Conservation (phyloP, 1,140 invertebrate genomes). For the Lordiphosa collinella region DNA sequence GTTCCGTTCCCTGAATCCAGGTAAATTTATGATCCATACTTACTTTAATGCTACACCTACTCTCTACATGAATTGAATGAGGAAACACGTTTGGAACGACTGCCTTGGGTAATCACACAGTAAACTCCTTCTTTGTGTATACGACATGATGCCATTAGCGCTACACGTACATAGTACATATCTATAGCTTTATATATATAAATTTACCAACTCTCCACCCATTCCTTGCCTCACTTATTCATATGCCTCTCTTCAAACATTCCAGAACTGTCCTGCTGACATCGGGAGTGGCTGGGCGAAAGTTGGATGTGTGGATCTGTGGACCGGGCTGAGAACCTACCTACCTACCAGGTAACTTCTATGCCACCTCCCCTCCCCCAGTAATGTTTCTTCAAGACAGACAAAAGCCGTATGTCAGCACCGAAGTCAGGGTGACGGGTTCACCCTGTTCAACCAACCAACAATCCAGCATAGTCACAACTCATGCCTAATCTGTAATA, state of each 20-base stretch:
- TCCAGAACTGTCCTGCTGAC: not conserved
- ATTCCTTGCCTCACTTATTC: not conserved
- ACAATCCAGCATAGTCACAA: not conserved
- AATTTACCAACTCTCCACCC: not conserved
- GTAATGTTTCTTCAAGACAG: constrained; percentile 73
- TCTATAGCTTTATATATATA: not conserved
- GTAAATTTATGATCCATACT: constrained; percentile 6
- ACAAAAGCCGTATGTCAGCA: constrained; percentile 17
- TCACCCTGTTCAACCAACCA: not conserved
- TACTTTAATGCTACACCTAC: not conserved
- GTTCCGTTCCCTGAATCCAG: constrained; percentile 17
- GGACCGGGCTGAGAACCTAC: constrained; percentile 10
- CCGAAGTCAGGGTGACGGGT: constrained; percentile 3
- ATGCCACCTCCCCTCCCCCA: constrained; percentile 53
- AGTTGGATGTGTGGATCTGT: constrained; percentile 7
- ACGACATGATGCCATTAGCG: constrained; percentile 5
- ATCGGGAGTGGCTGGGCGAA: not conserved
- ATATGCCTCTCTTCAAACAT: not conserved
- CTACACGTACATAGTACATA: not conserved
- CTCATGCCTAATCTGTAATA: constrained; percentile 9
- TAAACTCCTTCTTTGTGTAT: constrained; percentile 10
- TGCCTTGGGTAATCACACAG: not conserved
- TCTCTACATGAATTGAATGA: not conserved
- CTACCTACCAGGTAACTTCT: constrained; percentile 66
- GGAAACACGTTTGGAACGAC: not conserved